Evolutionary conservation across 1,140 invertebrate genomes (phyloP).

Genomic region (Drosophila suzukii): DNA sequence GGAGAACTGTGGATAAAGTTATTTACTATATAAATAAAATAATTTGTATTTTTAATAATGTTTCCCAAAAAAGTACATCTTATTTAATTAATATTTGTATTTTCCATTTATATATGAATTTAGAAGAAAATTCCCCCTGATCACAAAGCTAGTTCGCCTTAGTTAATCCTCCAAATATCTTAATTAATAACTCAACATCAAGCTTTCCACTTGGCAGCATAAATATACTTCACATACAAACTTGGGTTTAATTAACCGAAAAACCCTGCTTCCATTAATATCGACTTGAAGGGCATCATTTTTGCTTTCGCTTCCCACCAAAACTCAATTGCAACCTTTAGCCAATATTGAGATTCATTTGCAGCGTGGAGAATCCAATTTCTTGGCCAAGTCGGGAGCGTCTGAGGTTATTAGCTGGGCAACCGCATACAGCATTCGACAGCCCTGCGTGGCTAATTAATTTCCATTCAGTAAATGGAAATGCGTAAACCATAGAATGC

Average conservation of each 20-base stretch:
- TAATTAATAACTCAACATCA: neutral
- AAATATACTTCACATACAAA: neutral
- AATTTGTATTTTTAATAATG: too few relatives aligned
- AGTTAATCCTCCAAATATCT: neutral
- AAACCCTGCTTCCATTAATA: slow-evolving; percentile 21
- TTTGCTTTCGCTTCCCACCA: neutral
- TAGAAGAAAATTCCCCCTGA: neutral
- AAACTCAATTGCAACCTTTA: slow-evolving; percentile 35
- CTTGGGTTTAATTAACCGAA: slow-evolving; percentile 14
- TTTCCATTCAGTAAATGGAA: slow-evolving; percentile 68
- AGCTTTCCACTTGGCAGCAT: neutral
- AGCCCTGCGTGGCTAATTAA: slow-evolving; percentile 64
- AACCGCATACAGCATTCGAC: slow-evolving; percentile 39
- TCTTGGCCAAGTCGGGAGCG: slow-evolving; percentile 23
- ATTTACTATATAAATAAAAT: neutral
- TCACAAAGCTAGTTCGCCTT: neutral
- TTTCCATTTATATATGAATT: too few relatives aligned
- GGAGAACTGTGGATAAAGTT: neutral
- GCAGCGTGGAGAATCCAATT: slow-evolving; percentile 33
- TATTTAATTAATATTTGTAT: too few relatives aligned
- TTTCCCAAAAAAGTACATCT: too few relatives aligned
- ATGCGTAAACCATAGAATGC: slow-evolving; percentile 36
- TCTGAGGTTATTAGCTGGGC: slow-evolving; percentile 35
- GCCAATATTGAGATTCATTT: slow-evolving; percentile 43
- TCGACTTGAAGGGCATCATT: slow-evolving; percentile 21